These are phyloP conservation scores for Chloroclystis v-ata DNA, from an alignment of 2,888 invertebrate genomes.

Conservation along the genomic window DNA sequence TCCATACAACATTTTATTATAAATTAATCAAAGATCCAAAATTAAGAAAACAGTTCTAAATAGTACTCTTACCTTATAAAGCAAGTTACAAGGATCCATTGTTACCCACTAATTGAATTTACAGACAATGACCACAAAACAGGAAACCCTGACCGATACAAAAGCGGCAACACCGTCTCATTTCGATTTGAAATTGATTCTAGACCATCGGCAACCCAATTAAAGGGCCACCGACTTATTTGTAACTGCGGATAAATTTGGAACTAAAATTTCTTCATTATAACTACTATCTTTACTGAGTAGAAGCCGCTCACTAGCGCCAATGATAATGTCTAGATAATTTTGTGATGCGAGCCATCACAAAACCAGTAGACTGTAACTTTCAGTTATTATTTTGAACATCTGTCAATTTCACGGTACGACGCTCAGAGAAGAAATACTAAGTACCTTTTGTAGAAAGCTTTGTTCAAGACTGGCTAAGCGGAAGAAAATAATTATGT, in stretches of 20 bases:
- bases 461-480: constrained; percentile 58
- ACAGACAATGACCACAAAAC: constrained; percentile 10
- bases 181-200: constrained; percentile 42
- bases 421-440: constrained; percentile 50
- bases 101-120: constrained; percentile 4
- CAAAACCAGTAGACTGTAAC: constrained; percentile 42
- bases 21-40: too few species aligned
- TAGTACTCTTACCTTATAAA: background rate
- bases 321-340: background rate
- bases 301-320: background rate
- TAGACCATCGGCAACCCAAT: constrained; percentile 41
- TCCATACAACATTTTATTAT: too few species aligned
- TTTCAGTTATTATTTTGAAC: constrained; percentile 59
- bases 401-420: constrained; percentile 61
- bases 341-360: constrained; percentile 28
- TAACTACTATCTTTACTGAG: background rate
- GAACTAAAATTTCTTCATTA: background rate
- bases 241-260: background rate
- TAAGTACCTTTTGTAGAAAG: constrained; percentile 39
- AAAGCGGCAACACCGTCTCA: constrained; percentile 21
- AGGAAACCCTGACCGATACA: constrained; percentile 13
- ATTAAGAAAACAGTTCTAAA: too few species aligned
- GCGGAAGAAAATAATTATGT: constrained; percentile 65
- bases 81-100: background rate
- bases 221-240: constrained; percentile 16